These are phyloP conservation scores for Xenotilapia caudafasciata DNA, from an alignment of 2,113 vertebrate species.

Conservation along the genomic window DNA sequence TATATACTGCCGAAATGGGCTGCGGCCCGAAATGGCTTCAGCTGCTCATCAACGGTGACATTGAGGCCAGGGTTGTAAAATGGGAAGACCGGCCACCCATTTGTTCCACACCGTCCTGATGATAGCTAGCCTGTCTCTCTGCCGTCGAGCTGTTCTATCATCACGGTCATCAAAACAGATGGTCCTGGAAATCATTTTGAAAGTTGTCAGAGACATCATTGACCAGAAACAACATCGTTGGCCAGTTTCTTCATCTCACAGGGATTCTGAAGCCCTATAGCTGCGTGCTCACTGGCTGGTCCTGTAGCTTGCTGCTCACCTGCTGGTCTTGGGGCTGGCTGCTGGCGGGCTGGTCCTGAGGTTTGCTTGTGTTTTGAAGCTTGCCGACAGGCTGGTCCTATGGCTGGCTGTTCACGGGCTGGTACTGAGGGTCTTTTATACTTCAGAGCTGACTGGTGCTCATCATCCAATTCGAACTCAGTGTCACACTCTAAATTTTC, in stretches of 20 bases:
- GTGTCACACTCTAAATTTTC: not conserved
- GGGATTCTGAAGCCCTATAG: not conserved
- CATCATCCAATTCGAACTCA: not conserved
- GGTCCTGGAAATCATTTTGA: not conserved
- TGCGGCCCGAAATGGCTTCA: not conserved
- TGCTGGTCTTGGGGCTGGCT: not conserved
- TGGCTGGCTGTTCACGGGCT: not conserved
- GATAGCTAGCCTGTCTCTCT: not conserved
- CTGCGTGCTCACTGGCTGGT: not conserved
- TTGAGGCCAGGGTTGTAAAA: not conserved
- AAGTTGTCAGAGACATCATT: not conserved
- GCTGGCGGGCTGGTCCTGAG: not conserved
- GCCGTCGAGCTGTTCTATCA: not conserved
- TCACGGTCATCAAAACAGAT: not conserved
- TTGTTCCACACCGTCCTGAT: not conserved
- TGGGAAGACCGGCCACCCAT: not conserved
- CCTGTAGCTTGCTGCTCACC: not conserved
- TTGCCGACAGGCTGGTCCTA: not conserved
- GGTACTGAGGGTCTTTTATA: not conserved
- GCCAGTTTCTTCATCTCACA: not conserved
- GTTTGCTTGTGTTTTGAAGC: not conserved
- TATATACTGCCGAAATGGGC: not conserved
- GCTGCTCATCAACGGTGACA: not conserved
- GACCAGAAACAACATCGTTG: not conserved
- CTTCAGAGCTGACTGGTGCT: not conserved